Evolutionary conservation across 2,888 invertebrate genomes (phyloP).

Genomic region (Archips crataeganus): DNA sequence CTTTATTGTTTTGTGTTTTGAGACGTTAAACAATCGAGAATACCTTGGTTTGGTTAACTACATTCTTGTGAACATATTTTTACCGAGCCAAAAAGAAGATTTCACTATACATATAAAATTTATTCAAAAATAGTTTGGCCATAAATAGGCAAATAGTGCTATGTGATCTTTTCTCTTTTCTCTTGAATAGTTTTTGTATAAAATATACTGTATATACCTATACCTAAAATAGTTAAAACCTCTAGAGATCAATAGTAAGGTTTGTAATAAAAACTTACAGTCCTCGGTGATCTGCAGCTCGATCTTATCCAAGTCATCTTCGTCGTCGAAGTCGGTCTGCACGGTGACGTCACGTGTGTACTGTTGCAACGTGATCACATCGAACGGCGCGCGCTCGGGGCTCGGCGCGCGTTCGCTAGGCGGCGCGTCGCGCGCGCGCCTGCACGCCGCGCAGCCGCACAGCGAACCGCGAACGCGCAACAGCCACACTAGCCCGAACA

Average conservation of each 20-base stretch:
- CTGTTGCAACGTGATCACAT: conserved; percentile 78
- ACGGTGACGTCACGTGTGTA: conserved; percentile 82
- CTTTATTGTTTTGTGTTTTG: no score
- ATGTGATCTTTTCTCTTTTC: no score
- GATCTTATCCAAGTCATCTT: conserved; percentile 77
- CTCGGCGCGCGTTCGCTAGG: conserved; percentile 64
- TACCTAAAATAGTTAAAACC: no score
- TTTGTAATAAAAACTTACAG: conserved; percentile 64
- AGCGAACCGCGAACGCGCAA: conserved; percentile 92
- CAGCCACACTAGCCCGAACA: conserved; percentile 95
- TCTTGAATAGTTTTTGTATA: no score
- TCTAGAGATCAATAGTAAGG: not conserved
- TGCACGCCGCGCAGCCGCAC: conserved; percentile 90
- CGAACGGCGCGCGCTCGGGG: conserved; percentile 72
- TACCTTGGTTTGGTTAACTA: no score
- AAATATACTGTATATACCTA: no score
- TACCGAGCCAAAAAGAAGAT: no score
- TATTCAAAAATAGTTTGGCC: no score
- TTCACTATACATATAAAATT: no score
- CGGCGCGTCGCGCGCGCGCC: conserved; percentile 77
- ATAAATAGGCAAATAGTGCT: no score
- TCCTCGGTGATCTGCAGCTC: conserved; percentile 79
- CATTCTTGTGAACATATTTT: no score
- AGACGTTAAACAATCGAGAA: no score
- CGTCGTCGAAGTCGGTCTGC: conserved; percentile 82